Conservation (phyloP, 92 coral and sea anemone genomes). For the Montipora capitata region DNA sequence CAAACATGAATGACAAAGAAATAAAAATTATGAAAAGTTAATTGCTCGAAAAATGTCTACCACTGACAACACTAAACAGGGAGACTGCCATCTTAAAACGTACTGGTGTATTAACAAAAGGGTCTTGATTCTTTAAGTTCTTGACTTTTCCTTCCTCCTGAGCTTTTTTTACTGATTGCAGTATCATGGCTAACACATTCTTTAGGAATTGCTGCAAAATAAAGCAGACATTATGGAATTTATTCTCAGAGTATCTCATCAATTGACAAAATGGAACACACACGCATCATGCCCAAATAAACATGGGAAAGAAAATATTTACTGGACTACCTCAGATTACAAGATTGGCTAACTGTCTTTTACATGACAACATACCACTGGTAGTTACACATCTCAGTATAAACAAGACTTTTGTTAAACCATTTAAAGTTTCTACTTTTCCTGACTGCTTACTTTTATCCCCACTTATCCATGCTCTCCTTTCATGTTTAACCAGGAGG, state of each 20-base stretch:
- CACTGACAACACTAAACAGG: too few species aligned
- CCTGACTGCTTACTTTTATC: too few species aligned
- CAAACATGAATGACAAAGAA: not conserved
- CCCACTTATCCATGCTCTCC: too few species aligned
- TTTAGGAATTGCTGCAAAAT: slow-evolving; percentile 88
- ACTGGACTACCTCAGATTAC: too few species aligned
- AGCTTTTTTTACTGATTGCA: slow-evolving; percentile 95
- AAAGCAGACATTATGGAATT: not conserved
- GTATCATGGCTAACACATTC: slow-evolving; percentile 94
- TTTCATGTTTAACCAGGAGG: too few species aligned
- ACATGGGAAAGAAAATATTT: too few species aligned
- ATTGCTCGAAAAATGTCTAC: too few species aligned
- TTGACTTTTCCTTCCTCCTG: slow-evolving; percentile 95
- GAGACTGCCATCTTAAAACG: slow-evolving; percentile 12
- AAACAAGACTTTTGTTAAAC: not conserved
- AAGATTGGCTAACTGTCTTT: not conserved
- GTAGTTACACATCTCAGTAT: not conserved
- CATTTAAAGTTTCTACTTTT: too few species aligned
- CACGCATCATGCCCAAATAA: too few species aligned
- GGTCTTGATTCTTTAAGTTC: slow-evolving; percentile 81
- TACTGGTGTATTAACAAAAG: slow-evolving; percentile 68
- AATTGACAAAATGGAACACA: too few species aligned
- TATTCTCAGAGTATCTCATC: not conserved
- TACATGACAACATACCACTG: not conserved
- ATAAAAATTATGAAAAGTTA: too few species aligned